These are phyloP conservation scores for Dermatophagoides farinae DNA, from an alignment of 1,140 invertebrate species.

Conservation along the genomic window DNA sequence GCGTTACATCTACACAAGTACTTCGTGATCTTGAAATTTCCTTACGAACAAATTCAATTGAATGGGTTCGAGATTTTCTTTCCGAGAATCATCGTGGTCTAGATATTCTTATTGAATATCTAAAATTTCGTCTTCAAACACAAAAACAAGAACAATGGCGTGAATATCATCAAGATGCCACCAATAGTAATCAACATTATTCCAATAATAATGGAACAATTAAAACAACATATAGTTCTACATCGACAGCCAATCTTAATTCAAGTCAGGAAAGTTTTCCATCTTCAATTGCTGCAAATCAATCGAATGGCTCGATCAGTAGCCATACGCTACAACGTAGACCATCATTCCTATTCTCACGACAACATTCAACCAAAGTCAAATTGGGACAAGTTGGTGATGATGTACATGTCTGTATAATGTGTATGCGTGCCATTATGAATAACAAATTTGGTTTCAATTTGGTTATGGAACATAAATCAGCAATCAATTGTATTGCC, in stretches of 20 bases:
- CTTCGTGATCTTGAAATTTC: constrained; percentile 94
- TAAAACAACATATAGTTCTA: neutral
- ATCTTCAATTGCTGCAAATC: neutral
- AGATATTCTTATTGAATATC: constrained; percentile 88
- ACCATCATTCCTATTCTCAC: constrained; percentile 14
- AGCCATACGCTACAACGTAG: neutral
- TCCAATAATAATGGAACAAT: neutral
- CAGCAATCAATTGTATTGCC: constrained; percentile 96
- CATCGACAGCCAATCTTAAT: neutral
- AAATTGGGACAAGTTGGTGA: constrained; percentile 96
- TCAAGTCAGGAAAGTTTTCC: neutral
- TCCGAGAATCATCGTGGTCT: constrained; percentile 86
- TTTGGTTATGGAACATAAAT: constrained; percentile 88
- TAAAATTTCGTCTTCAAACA: constrained; percentile 77
- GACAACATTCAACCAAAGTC: constrained; percentile 33
- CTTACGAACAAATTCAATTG: constrained; percentile 91
- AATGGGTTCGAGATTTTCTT: constrained; percentile 96
- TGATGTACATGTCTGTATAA: constrained; percentile 96
- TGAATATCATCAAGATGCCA: neutral
- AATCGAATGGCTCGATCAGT: neutral
- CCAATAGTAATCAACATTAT: neutral
- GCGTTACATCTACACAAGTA: constrained; percentile 93
- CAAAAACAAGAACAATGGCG: constrained; percentile 23
- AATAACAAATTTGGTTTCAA: constrained; percentile 99
- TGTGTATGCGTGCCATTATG: constrained; percentile 97